phyloP scores from a whole-genome alignment of 2,113 vertebrate species.

The Eolophus roseicapilla region DNA sequence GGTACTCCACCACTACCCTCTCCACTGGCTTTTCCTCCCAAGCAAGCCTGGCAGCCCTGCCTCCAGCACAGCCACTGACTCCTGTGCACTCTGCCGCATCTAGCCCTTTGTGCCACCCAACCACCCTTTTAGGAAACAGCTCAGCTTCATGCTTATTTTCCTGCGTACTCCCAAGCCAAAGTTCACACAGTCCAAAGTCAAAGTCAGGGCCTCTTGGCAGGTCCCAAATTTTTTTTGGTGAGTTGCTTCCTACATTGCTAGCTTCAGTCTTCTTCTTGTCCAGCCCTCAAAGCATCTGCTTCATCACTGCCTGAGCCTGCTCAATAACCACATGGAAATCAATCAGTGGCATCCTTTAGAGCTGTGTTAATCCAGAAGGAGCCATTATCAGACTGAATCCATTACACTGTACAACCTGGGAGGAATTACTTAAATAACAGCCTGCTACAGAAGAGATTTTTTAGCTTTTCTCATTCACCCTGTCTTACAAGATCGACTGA shows the following conservation, averaged over 20 bases:
- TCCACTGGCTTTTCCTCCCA: background rate
- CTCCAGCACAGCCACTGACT: background rate
- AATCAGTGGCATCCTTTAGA: background rate
- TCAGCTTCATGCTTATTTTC: background rate
- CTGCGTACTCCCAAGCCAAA: background rate
- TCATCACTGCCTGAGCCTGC: accelerated
- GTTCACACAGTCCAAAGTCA: background rate
- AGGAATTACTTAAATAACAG: background rate
- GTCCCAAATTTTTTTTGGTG: background rate
- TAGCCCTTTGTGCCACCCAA: background rate
- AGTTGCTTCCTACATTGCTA: background rate
- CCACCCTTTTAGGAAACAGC: background rate
- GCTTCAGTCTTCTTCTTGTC: background rate
- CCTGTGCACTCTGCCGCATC: accelerated
- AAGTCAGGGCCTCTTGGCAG: background rate
- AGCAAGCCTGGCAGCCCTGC: background rate
- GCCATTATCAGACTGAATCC: background rate
- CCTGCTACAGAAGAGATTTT: background rate
- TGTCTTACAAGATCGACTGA: background rate
- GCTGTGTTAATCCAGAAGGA: background rate
- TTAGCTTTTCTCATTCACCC: background rate
- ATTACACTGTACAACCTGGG: background rate
- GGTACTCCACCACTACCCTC: background rate
- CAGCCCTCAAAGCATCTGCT: background rate
- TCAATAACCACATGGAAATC: background rate